These are phyloP conservation scores for Malachius bipustulatus DNA, from an alignment of 2,888 invertebrate genomes.

Conservation along the genomic window DNA sequence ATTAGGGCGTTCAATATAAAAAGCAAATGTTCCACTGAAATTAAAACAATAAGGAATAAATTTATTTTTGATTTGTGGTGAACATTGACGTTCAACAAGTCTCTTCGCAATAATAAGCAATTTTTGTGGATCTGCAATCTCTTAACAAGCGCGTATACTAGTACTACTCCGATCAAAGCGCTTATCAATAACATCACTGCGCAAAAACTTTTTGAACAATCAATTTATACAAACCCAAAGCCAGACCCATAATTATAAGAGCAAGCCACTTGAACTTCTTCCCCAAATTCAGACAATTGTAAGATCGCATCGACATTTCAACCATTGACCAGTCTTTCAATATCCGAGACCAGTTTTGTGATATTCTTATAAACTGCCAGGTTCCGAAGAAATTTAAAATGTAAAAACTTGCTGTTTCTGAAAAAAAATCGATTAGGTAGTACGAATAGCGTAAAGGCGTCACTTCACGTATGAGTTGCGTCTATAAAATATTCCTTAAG, in stretches of 20 bases:
- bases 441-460: too few relatives aligned
- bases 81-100: too few relatives aligned
- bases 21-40: slow-evolving; percentile 5
- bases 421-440: too few relatives aligned
- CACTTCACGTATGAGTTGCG: too few relatives aligned
- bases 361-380: slow-evolving; percentile 25
- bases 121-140: too few relatives aligned
- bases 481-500: too few relatives aligned
- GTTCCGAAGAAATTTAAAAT: slow-evolving; percentile 24
- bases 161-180: too few relatives aligned
- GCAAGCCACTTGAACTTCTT: background rate
- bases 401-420: slow-evolving; percentile 29
- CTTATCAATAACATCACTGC: too few relatives aligned
- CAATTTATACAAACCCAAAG: slow-evolving; percentile 2
- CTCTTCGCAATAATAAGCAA: too few relatives aligned
- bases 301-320: slow-evolving; percentile 21
- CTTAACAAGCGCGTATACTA: too few relatives aligned
- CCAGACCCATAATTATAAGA: slow-evolving; percentile 1
- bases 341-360: slow-evolving; percentile 24
- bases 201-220: too few relatives aligned
- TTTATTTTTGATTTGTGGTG: background rate
- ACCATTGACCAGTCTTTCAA: slow-evolving; percentile 29
- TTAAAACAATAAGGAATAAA: slow-evolving; percentile 1
- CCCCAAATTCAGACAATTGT: background rate
- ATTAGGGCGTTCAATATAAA: slow-evolving; percentile 1